phyloP scores from a whole-genome alignment of 2,888 invertebrate genomes.

The Nemotelus pantherinus region DNA sequence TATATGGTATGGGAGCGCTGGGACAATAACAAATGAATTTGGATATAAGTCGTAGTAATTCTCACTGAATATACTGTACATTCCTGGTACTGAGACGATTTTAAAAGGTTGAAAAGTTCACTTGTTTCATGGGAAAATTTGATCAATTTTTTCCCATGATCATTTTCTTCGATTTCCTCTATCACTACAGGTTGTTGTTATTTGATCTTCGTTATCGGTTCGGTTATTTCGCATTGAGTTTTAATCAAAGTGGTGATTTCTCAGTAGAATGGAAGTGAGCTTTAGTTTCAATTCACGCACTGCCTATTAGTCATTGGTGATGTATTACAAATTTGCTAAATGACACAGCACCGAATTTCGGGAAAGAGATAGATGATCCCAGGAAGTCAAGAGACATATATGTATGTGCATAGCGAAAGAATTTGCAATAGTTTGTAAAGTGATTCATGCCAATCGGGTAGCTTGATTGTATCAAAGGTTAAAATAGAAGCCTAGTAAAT shows the following conservation, averaged over 20 bases:
- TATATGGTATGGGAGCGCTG: neutral
- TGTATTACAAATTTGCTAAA: slow-evolving; percentile 14
- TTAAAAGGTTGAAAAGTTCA: neutral
- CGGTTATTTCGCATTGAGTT: neutral
- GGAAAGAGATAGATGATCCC: slow-evolving; percentile 17
- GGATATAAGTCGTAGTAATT: no score
- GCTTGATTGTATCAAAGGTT: no score
- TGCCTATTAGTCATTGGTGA: neutral
- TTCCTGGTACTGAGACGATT: no score
- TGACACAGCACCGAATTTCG: slow-evolving; percentile 8
- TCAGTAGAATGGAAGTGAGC: no score
- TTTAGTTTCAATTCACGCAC: neutral
- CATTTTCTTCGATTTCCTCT: neutral
- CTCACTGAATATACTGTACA: no score
- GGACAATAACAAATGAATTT: neutral
- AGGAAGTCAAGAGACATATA: neutral
- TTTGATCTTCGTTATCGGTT: neutral
- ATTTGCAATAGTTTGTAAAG: neutral
- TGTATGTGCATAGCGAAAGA: neutral
- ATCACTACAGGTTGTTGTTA: neutral
- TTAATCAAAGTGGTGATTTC: neutral
- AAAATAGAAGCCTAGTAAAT: no score
- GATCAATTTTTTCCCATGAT: neutral
- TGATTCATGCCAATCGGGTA: neutral
- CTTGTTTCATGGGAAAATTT: neutral